Percentiles rank a stretch among this genome's conserved stretches.
These are phyloP conservation scores for Acrocyrtus sp. DNA, from an alignment of 2,888 invertebrate species.

Conservation along the genomic window DNA sequence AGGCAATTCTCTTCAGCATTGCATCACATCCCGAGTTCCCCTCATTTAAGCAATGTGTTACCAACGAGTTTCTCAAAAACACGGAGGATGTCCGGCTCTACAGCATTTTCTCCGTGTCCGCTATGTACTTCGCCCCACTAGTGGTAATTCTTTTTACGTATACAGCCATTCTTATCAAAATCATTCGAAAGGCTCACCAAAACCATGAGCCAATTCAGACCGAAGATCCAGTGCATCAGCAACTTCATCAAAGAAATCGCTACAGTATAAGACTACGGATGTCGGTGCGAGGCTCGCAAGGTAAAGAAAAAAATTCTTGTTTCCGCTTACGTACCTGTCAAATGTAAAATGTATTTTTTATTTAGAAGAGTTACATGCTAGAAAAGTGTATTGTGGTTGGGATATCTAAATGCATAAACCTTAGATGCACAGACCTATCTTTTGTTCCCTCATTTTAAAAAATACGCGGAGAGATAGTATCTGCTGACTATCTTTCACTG, in stretches of 20 bases:
- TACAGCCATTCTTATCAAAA: conserved; percentile 77
- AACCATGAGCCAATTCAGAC: conserved; percentile 54
- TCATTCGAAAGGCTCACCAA: conserved; percentile 75
- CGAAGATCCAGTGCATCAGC: conserved; percentile 69
- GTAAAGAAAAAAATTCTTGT: conserved; percentile 1
- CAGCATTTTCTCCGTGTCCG: conserved; percentile 77
- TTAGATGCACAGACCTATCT: too few relatives aligned
- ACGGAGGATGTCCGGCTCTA: conserved; percentile 75
- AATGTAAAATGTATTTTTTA: not conserved
- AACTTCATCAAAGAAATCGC: conserved; percentile 39
- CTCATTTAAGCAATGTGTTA: conserved; percentile 79
- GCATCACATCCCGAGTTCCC: conserved; percentile 74
- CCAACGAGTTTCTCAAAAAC: conserved; percentile 77
- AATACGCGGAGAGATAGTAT: too few relatives aligned
- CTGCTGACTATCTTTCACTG: too few relatives aligned
- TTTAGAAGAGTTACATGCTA: too few relatives aligned
- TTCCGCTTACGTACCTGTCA: not conserved
- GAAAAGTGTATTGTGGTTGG: too few relatives aligned
- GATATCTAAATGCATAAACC: too few relatives aligned
- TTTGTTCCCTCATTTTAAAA: too few relatives aligned
- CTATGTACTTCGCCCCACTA: conserved; percentile 80
- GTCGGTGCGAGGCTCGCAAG: conserved; percentile 15
- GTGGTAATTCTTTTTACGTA: conserved; percentile 78
- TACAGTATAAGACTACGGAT: conserved; percentile 25
- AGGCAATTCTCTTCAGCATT: conserved; percentile 81